Percentiles rank a stretch among this genome's conserved stretches.
phyloP scores from a whole-genome alignment of 1,140 invertebrate genomes.

The Sarcophaga peregrina region DNA sequence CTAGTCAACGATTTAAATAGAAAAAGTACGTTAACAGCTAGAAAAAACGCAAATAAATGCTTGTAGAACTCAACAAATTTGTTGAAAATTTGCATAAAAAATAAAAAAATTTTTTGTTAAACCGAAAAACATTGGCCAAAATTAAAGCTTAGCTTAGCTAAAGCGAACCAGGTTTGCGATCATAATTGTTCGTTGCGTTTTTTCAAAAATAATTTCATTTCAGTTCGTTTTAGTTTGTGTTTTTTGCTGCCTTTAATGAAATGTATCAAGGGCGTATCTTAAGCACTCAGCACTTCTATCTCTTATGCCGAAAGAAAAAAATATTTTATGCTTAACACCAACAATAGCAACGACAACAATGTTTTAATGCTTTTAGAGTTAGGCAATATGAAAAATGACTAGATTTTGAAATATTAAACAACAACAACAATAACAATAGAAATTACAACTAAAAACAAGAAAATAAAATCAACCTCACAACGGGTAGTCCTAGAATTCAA shows the following conservation, averaged over 20 bases:
- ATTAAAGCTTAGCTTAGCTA: background rate
- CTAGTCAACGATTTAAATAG: background rate
- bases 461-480: conserved; percentile 27
- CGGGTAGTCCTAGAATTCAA: background rate
- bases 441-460: background rate
- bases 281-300: conserved; percentile 33
- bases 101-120: background rate
- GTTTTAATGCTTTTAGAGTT: background rate
- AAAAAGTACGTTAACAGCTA: too few relatives aligned
- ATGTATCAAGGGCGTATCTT: conserved; percentile 36
- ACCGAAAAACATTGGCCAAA: background rate
- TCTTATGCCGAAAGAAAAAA: conserved; percentile 4
- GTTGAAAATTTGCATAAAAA: conserved; percentile 23
- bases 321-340: background rate
- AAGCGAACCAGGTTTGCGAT: background rate
- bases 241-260: background rate
- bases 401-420: background rate
- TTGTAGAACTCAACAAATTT: background rate
- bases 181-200: too few relatives aligned
- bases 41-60: background rate
- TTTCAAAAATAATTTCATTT: background rate
- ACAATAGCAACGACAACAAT: background rate
- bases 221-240: too few relatives aligned
- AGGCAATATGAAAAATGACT: background rate
- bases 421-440: background rate